phyloP scores from a whole-genome alignment of 2,797 vertebrate species.

The Cossypha heuglini region DNA sequence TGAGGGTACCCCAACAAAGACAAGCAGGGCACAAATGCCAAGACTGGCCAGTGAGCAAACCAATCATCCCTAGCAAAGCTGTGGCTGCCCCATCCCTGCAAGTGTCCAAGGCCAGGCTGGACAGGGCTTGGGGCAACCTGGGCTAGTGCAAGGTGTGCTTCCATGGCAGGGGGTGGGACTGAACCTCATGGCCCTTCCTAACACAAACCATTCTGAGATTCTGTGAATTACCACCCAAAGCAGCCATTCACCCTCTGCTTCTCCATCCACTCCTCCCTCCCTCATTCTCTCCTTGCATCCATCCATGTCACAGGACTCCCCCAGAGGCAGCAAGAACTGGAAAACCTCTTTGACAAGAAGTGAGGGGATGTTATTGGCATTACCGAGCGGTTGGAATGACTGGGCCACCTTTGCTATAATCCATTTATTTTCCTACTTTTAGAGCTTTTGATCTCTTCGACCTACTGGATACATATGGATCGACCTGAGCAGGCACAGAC shows the following conservation, averaged over 20 bases:
- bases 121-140: accelerated
- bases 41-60: not conserved
- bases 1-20: not conserved
- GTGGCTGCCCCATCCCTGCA: not conserved
- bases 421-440: not conserved
- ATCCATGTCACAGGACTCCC: not conserved
- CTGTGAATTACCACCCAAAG: not conserved
- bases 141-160: accelerated
- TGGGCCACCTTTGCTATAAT: not conserved
- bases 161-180: not conserved
- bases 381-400: accelerated
- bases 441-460: not conserved
- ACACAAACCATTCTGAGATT: not conserved
- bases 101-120: not conserved
- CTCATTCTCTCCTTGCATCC: not conserved
- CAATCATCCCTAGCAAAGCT: not conserved
- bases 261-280: not conserved
- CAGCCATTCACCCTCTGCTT: not conserved
- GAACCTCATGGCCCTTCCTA: not conserved
- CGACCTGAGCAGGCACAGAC: not conserved
- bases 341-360: not conserved
- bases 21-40: not conserved
- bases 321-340: not conserved
- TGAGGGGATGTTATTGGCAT: not conserved
- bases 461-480: not conserved